Conservation (phyloP, 37 sponge, comb jelly and placozoan species). For the Mnemiopsis leidyi region DNA sequence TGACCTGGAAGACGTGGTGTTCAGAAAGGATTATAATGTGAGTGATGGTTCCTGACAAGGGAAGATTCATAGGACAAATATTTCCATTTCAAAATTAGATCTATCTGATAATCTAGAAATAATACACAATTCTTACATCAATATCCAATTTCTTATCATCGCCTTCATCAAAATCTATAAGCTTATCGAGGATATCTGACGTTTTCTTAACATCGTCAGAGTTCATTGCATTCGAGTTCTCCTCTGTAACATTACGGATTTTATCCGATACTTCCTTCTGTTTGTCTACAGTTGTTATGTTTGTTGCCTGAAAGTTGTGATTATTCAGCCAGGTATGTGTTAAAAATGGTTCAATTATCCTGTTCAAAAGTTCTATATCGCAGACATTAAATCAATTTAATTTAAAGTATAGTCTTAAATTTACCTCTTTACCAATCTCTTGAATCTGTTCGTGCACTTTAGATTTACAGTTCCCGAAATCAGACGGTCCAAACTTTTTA, state of each 20-base stretch:
- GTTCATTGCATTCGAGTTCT: conserved; percentile 8
- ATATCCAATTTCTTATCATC: neutral
- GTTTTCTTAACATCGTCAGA: conserved; percentile 4
- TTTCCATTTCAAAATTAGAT: too few species aligned
- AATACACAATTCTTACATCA: neutral
- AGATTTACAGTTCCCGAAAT: neutral
- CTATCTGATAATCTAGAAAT: neutral
- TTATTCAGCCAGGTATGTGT: too few species aligned
- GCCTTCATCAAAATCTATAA: neutral
- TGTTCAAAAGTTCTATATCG: neutral
- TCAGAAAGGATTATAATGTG: too few species aligned
- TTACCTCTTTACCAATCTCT: neutral
- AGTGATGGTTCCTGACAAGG: too few species aligned
- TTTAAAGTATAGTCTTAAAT: too few species aligned
- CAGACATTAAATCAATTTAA: too few species aligned
- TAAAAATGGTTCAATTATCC: neutral
- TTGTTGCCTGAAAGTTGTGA: neutral
- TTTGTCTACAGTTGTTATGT: neutral
- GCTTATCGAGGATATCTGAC: neutral
- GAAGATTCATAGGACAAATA: too few species aligned
- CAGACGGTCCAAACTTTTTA: neutral
- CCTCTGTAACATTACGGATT: neutral
- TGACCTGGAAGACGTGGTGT: conserved; percentile 52
- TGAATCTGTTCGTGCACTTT: neutral
- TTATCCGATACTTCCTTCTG: neutral